phyloP scores from a whole-genome alignment of 2,888 invertebrate genomes.

The Diarsia rubi region DNA sequence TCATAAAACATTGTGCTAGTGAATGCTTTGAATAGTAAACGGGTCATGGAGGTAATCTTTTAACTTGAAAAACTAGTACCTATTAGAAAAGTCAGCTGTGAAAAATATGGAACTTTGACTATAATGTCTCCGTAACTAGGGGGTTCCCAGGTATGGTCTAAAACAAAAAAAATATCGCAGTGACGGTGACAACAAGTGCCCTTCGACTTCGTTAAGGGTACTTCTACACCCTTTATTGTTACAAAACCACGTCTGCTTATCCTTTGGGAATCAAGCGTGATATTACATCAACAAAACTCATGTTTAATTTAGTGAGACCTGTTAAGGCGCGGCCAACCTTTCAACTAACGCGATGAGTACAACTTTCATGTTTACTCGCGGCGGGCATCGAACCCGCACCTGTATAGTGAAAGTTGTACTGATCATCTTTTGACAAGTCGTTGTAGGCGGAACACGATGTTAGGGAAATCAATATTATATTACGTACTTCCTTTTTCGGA shows the following conservation, averaged over 20 bases:
- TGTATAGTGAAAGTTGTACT: conserved; percentile 41
- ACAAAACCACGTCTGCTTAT: background rate
- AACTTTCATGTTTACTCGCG: conserved; percentile 39
- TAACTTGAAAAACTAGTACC: too few species aligned
- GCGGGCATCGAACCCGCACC: conserved; percentile 49
- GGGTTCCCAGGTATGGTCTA: too few species aligned
- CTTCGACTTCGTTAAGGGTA: too few species aligned
- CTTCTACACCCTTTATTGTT: too few species aligned
- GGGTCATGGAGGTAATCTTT: too few species aligned
- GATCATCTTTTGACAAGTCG: conserved; percentile 15
- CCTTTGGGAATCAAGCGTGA: background rate
- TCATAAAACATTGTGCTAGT: too few species aligned
- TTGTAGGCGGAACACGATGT: conserved; percentile 2
- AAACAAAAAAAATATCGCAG: too few species aligned
- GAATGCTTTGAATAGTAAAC: too few species aligned
- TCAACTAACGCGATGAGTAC: conserved; percentile 22
- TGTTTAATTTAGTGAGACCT: background rate
- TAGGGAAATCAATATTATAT: background rate
- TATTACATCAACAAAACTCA: background rate
- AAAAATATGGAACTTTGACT: too few species aligned
- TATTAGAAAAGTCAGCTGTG: too few species aligned
- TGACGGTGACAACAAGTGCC: too few species aligned
- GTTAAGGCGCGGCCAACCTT: conserved; percentile 19
- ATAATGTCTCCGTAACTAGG: too few species aligned
- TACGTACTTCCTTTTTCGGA: conserved; percentile 3